A percentile compares a stretch with the other conserved stretches of the same genome.
Conservation (phyloP, 1,140 invertebrate genomes). For the Drosophila saltans region DNA sequence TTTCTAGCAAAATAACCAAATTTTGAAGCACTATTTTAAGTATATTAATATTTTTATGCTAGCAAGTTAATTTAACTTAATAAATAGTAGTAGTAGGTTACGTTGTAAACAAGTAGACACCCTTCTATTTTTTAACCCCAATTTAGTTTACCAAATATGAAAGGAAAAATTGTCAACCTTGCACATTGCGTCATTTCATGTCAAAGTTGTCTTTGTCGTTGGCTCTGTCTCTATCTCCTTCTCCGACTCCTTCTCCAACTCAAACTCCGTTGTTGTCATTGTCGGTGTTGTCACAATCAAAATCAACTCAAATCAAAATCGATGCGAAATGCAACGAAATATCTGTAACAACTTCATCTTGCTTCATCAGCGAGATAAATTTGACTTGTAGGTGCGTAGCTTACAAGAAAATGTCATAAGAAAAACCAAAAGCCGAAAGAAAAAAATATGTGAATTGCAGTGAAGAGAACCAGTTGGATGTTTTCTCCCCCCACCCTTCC, state of each 20-base stretch:
- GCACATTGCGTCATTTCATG: constrained; percentile 73
- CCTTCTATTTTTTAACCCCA: constrained; percentile 6
- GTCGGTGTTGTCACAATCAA: constrained; percentile 71
- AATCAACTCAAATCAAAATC: constrained; percentile 63
- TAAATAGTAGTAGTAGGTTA: not conserved
- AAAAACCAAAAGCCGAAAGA: constrained; percentile 26
- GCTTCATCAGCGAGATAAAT: constrained; percentile 70
- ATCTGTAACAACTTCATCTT: constrained; percentile 77
- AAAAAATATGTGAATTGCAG: constrained; percentile 14
- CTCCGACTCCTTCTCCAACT: not conserved
- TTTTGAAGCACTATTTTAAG: no score
- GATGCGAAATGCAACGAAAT: constrained; percentile 47
- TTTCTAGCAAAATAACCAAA: no score
- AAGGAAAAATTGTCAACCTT: constrained; percentile 45
- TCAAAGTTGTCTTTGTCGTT: constrained; percentile 57
- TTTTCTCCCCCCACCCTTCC: not conserved
- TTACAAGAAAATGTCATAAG: constrained; percentile 80
- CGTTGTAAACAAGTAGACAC: not conserved
- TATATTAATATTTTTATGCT: no score
- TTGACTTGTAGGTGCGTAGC: constrained; percentile 79
- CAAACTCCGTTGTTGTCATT: constrained; percentile 1
- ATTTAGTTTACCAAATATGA: constrained; percentile 36
- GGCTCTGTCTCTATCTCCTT: not conserved
- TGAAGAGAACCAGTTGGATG: constrained; percentile 27
- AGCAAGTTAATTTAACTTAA: not conserved